phyloP scores from a whole-genome alignment of 2,113 vertebrate genomes.

The Monarcha castaneiventris region DNA sequence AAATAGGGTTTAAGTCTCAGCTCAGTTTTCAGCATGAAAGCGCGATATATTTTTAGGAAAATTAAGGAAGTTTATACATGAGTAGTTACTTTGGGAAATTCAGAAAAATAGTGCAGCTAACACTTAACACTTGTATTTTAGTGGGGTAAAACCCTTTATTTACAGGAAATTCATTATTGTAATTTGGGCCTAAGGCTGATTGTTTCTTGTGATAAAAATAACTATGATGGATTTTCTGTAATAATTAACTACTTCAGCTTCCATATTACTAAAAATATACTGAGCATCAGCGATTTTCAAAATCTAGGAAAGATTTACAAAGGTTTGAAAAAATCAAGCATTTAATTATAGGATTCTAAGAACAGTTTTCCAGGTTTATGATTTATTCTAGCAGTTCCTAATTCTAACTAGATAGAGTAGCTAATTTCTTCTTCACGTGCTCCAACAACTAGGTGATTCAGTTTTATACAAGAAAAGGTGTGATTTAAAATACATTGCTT shows the following conservation, averaged over 20 bases:
- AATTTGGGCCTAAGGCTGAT: background rate
- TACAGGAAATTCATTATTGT: background rate
- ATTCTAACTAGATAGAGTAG: background rate
- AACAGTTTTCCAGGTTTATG: background rate
- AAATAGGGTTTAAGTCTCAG: background rate
- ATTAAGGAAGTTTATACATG: background rate
- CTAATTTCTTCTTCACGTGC: background rate
- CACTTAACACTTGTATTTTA: background rate
- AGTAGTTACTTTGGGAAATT: background rate
- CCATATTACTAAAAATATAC: background rate
- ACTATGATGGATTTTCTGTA: background rate
- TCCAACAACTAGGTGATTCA: fast-evolving
- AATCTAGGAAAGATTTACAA: background rate
- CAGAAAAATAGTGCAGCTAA: background rate
- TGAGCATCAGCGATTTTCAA: background rate
- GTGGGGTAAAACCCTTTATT: background rate
- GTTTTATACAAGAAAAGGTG: background rate
- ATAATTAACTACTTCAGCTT: background rate
- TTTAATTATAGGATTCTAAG: background rate
- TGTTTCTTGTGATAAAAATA: background rate
- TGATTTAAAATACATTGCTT: background rate
- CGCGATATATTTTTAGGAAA: background rate
- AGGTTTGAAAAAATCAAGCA: background rate
- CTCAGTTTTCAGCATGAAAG: background rate
- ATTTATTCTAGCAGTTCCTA: background rate